phyloP scores from a whole-genome alignment of 2,888 invertebrate species.

The Cyaniris semiargus region DNA sequence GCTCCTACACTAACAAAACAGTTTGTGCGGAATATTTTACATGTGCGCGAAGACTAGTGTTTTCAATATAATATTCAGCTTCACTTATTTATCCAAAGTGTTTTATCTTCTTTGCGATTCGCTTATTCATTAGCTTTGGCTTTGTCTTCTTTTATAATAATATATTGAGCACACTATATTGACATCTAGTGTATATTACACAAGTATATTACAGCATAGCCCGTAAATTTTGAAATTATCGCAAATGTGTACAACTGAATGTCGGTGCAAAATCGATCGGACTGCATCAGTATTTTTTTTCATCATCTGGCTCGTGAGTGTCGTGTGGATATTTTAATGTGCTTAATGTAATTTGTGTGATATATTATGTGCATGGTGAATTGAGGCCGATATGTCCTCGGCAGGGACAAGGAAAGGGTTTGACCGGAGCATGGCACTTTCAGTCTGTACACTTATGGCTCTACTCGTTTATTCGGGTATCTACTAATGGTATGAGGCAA shows the following conservation, averaged over 20 bases:
- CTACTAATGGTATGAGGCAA: slow-evolving; percentile 62
- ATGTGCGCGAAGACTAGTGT: slow-evolving; percentile 68
- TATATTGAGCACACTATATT: slow-evolving; percentile 64
- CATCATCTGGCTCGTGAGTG: not conserved
- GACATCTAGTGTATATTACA: slow-evolving; percentile 35
- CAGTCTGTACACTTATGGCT: slow-evolving; percentile 66
- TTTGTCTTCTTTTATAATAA: slow-evolving; percentile 49
- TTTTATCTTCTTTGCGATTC: no score
- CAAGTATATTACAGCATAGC: slow-evolving; percentile 43
- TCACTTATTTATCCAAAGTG: slow-evolving; percentile 33
- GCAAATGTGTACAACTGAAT: slow-evolving; percentile 70
- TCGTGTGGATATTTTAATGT: slow-evolving; percentile 11
- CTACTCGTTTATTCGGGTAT: slow-evolving; percentile 60
- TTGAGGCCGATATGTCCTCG: slow-evolving; percentile 40
- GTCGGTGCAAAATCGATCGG: slow-evolving; percentile 84
- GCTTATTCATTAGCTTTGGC: not conserved
- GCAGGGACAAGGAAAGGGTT: slow-evolving; percentile 63
- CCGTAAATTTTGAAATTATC: slow-evolving; percentile 50
- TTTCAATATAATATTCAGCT: slow-evolving; percentile 60
- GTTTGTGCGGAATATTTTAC: slow-evolving; percentile 68
- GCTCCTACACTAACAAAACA: slow-evolving; percentile 68
- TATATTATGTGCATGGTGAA: slow-evolving; percentile 34
- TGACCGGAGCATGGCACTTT: slow-evolving; percentile 81
- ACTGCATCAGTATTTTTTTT: slow-evolving; percentile 60
- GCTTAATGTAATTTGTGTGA: slow-evolving; percentile 40